phyloP scores from a whole-genome alignment of 2,113 vertebrate genomes.

The Sturnus vulgaris region DNA sequence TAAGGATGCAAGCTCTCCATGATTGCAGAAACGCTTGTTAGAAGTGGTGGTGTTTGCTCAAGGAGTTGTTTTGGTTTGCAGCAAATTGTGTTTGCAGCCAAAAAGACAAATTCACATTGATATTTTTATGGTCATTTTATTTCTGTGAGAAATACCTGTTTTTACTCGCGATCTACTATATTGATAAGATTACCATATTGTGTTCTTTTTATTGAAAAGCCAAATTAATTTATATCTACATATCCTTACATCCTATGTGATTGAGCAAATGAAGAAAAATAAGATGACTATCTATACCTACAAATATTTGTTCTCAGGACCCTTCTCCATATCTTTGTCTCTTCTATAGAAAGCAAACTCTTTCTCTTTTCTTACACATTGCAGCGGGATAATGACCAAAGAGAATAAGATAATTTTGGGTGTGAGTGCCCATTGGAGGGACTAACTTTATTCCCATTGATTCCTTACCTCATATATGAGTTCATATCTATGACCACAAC shows the following conservation, averaged over 20 bases:
- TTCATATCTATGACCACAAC: background rate
- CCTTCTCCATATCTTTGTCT: background rate
- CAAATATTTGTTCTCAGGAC: background rate
- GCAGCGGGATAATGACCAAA: background rate
- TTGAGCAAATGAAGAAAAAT: background rate
- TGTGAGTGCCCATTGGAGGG: background rate
- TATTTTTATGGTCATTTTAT: background rate
- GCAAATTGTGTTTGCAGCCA: background rate
- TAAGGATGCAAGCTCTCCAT: background rate
- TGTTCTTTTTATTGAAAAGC: background rate
- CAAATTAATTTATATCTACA: background rate
- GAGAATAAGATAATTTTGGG: background rate
- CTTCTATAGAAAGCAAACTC: background rate
- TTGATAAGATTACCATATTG: background rate
- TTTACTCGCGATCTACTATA: fast-evolving
- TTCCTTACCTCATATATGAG: background rate
- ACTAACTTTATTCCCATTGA: background rate
- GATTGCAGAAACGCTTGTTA: background rate
- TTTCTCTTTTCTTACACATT: background rate
- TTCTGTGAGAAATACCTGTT: background rate
- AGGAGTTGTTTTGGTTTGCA: background rate
- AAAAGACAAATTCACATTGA: background rate
- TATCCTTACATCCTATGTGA: background rate
- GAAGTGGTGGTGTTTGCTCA: background rate
- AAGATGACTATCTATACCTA: background rate